Evolutionary conservation across 2,797 vertebrate genomes (phyloP).

Genomic region (Apogon talboti): DNA sequence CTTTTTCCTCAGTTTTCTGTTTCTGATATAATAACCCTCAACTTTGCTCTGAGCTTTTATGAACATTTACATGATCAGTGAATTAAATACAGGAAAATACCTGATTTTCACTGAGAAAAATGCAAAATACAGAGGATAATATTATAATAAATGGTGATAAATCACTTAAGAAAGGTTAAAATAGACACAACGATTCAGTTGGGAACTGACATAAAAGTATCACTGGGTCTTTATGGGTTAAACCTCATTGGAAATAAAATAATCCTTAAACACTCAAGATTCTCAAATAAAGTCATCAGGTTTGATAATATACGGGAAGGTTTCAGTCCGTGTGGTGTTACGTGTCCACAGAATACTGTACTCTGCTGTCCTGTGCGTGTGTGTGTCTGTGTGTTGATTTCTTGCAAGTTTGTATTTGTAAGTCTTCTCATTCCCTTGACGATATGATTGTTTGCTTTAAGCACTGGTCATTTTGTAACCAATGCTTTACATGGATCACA

Average conservation of each 20-base stretch:
- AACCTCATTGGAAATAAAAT: slow-evolving; percentile 9
- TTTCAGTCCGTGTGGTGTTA: slow-evolving; percentile 42
- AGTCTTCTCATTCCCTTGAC: slow-evolving; percentile 49
- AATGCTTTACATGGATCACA: slow-evolving; percentile 25
- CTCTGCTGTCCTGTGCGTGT: slow-evolving; percentile 44
- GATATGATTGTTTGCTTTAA: slow-evolving; percentile 56
- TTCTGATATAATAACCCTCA: too few species aligned
- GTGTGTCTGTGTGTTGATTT: slow-evolving; percentile 19
- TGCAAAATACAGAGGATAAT: too few species aligned
- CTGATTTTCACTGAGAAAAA: too few species aligned
- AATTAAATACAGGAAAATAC: too few species aligned
- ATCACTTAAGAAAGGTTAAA: too few species aligned
- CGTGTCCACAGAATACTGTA: slow-evolving; percentile 43
- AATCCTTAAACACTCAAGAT: slow-evolving; percentile 3
- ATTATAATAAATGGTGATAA: too few species aligned
- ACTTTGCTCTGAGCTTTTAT: too few species aligned
- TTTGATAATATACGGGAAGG: slow-evolving; percentile 10
- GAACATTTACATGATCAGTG: too few species aligned
- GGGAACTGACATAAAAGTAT: too few species aligned
- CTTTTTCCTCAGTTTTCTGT: too few species aligned
- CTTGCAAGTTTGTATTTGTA: slow-evolving; percentile 36
- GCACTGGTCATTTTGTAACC: slow-evolving; percentile 28
- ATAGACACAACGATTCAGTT: too few species aligned
- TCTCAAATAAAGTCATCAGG: slow-evolving; percentile 1
- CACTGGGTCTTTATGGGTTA: too few species aligned